These are phyloP conservation scores for Kryptolebias ocellatus DNA, from an alignment of 2,797 vertebrate species.

Conservation along the genomic window DNA sequence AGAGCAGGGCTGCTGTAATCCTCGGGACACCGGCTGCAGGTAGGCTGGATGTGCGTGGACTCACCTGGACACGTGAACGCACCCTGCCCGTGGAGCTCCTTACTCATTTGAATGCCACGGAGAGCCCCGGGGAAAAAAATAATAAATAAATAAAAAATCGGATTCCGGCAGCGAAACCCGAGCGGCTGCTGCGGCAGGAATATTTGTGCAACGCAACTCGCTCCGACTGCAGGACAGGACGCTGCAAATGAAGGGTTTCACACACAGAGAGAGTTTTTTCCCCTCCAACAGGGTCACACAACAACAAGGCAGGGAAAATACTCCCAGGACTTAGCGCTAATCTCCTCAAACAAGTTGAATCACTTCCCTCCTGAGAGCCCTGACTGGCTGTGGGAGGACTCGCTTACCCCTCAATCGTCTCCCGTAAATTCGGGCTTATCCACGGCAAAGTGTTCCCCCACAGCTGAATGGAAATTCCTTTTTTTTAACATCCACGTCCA, in stretches of 20 bases:
- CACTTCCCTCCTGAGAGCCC: conserved; percentile 64
- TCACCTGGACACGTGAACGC: conserved; percentile 53
- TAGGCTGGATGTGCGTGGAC: conserved; percentile 34
- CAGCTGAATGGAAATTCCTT: conserved; percentile 2
- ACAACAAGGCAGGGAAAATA: conserved; percentile 56
- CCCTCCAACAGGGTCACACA: conserved; percentile 51
- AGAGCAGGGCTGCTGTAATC: conserved; percentile 70
- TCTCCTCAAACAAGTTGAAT: conserved; percentile 80
- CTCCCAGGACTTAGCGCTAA: conserved; percentile 74
- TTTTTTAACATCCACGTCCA: conserved; percentile 63
- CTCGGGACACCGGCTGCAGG: conserved; percentile 41
- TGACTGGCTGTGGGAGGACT: conserved; percentile 30
- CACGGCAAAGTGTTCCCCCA: conserved; percentile 53
- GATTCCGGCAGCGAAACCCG: conserved; percentile 10
- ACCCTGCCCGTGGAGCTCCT: conserved; percentile 11
- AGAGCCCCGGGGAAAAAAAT: background rate
- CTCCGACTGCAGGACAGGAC: conserved; percentile 37
- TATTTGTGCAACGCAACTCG: conserved; percentile 36
- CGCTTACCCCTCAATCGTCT: conserved; percentile 62
- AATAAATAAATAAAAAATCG: background rate
- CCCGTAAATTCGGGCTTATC: conserved; percentile 58
- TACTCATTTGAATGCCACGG: conserved; percentile 33
- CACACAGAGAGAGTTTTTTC: conserved; percentile 23
- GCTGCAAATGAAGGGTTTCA: conserved; percentile 23
- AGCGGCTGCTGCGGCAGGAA: conserved; percentile 19